These are phyloP conservation scores for Drosophila varians DNA, from an alignment of 1,140 invertebrate genomes.

Conservation along the genomic window DNA sequence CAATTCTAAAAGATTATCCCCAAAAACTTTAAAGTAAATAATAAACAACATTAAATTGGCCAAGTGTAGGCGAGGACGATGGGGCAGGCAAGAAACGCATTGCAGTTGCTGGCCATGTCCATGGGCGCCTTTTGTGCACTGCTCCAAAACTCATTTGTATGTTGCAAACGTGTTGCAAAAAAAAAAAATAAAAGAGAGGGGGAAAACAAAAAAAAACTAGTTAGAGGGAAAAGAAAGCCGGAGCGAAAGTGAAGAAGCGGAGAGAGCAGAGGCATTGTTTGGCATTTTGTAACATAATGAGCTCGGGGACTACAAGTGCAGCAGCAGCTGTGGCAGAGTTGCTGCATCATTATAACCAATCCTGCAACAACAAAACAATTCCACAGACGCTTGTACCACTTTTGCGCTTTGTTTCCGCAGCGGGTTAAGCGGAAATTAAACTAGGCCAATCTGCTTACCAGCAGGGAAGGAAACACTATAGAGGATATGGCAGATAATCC, in stretches of 20 bases:
- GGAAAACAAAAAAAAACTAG: background rate
- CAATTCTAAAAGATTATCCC: background rate
- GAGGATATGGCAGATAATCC: background rate
- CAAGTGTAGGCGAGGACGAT: background rate
- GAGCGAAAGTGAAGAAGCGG: constrained; percentile 5
- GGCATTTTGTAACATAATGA: constrained; percentile 82
- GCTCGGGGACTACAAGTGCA: constrained; percentile 78
- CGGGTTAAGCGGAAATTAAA: constrained; percentile 78
- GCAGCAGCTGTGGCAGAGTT: constrained; percentile 45
- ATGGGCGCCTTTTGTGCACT: constrained; percentile 66
- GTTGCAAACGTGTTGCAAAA: constrained; percentile 22
- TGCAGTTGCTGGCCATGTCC: constrained; percentile 63
- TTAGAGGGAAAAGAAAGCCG: constrained; percentile 1
- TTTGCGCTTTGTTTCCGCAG: constrained; percentile 77
- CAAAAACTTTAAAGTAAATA: too few species aligned
- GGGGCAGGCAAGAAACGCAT: constrained; percentile 47
- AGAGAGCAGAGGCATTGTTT: constrained; percentile 65
- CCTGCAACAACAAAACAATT: constrained; percentile 59
- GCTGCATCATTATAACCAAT: constrained; percentile 54
- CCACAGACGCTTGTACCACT: constrained; percentile 80
- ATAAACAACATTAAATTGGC: background rate
- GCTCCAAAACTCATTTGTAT: constrained; percentile 72
- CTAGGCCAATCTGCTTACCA: constrained; percentile 61
- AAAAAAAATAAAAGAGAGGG: too few species aligned
- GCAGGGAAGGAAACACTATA: background rate